phyloP scores from a whole-genome alignment of 2,797 vertebrate genomes.

The Alosa sapidissima region DNA sequence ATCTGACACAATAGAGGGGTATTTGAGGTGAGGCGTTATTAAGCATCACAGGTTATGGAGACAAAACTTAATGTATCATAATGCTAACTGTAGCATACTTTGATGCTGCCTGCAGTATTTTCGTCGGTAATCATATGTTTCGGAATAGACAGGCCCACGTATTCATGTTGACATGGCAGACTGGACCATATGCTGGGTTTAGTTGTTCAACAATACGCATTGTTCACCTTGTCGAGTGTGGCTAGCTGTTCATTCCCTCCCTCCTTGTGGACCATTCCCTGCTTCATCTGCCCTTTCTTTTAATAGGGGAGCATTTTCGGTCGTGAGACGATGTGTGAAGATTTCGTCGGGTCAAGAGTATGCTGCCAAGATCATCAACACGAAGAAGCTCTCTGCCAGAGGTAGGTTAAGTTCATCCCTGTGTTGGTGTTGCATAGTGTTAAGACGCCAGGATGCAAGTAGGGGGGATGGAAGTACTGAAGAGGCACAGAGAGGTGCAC shows the following conservation, averaged over 20 bases:
- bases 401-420: constrained; percentile 69
- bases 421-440: neutral
- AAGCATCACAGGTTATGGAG: neutral
- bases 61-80: neutral
- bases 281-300: constrained; percentile 12
- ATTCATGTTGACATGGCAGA: neutral
- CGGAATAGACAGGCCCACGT: neutral
- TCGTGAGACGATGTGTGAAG: constrained; percentile 95
- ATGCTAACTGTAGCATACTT: neutral
- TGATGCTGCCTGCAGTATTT: neutral
- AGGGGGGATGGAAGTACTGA: neutral
- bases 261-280: neutral
- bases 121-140: neutral
- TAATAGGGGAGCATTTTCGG: constrained; percentile 93
- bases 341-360: constrained; percentile 94
- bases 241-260: constrained; percentile 26
- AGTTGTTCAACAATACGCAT: neutral
- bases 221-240: constrained; percentile 28
- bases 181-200: constrained; percentile 35
- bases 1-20: constrained; percentile 27
- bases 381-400: constrained; percentile 97
- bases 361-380: constrained; percentile 98
- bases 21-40: constrained; percentile 51
- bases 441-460: neutral
- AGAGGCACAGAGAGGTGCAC: constrained; percentile 22